Base-by-base conservation (phyloP, 2,797 vertebrate species). In the Scolopax rusticola region DNA sequence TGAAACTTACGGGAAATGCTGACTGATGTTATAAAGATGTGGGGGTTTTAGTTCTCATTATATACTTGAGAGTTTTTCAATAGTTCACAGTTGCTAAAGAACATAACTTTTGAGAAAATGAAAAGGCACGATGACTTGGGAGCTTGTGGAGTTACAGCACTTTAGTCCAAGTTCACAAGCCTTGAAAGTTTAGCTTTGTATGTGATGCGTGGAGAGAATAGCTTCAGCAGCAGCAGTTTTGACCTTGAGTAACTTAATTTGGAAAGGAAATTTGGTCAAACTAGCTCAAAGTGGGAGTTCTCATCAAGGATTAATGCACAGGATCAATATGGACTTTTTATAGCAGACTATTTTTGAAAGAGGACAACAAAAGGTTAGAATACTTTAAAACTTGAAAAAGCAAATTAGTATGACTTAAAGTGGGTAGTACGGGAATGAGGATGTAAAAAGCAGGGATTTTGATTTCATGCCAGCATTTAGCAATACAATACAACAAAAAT, bases 171-270 rank as follows among this genome's bases (percentile, higher is more conserved):
- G 18, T 45, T 71, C 79, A 75, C 12, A 64, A 33, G 24, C 78
- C 57, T 56, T 47, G 21, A 71, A 87, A 78, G 54, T 71, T 56
- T 41, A 68, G 33, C n/a, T 86, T 59, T 91, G 25, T 69, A 21
- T 47, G 18, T 45, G 28, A 25, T 36, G 16, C 40, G 71, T 59
- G 41, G 53, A 74, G 19, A 92, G 50, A 90, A 59, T 38, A 40
- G 17, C n/a, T 86, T 53, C 32, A 84, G 69, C 50, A 32, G 41
- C 9, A 75, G 54, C 36, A 73, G 69, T 75, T 96, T 95, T 92
- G 93, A 96, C 92, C 92, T 94, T 96, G 89, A 80, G 79, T 89
- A 96, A 96, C 76, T 86, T 88, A 85, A 93, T 94, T 97, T 94
- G 89, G 87, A 96, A 81, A 93, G 78, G 92, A 95, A 96, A 91